Evolutionary conservation across 2,888 invertebrate genomes (phyloP).

Genomic region (Branchellion lobata): DNA sequence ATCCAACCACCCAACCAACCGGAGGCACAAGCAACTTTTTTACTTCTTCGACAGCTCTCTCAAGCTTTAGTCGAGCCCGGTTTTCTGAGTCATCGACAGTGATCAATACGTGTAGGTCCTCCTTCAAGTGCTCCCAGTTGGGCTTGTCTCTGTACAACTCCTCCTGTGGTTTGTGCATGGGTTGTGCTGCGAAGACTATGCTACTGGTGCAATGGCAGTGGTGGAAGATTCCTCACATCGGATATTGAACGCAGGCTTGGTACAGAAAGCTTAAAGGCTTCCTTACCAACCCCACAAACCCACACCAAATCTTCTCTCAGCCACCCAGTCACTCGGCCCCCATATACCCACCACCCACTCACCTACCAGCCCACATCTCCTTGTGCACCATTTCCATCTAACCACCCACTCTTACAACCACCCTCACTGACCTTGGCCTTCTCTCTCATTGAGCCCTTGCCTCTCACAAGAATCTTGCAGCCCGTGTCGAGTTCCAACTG

Average conservation of each 20-base stretch:
- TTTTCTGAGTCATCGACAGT: constrained; percentile 98
- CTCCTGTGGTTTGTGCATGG: constrained; percentile 86
- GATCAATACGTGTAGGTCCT: constrained; percentile 95
- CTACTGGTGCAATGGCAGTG: background rate
- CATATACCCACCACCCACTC: too few species aligned
- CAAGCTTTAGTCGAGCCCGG: constrained; percentile 88
- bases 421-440: constrained; percentile 92
- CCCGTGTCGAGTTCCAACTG: constrained; percentile 99
- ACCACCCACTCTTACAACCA: background rate
- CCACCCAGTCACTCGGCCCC: too few species aligned
- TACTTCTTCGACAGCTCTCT: constrained; percentile 94
- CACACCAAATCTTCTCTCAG: too few species aligned
- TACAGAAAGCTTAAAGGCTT: too few species aligned
- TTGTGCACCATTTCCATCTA: too few species aligned
- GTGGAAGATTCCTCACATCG: background rate
- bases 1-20: constrained; percentile 62
- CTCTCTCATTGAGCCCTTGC: constrained; percentile 98
- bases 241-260: too few species aligned
- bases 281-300: too few species aligned
- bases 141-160: constrained; percentile 98
- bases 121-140: constrained; percentile 99
- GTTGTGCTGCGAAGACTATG: constrained; percentile 43
- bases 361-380: too few species aligned
- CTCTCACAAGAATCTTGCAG: constrained; percentile 99
- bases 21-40: constrained; percentile 95